Percentiles rank a stretch among this genome's conserved stretches.
phyloP scores from a whole-genome alignment of 1,140 invertebrate genomes.

The Procambarus clarkii region DNA sequence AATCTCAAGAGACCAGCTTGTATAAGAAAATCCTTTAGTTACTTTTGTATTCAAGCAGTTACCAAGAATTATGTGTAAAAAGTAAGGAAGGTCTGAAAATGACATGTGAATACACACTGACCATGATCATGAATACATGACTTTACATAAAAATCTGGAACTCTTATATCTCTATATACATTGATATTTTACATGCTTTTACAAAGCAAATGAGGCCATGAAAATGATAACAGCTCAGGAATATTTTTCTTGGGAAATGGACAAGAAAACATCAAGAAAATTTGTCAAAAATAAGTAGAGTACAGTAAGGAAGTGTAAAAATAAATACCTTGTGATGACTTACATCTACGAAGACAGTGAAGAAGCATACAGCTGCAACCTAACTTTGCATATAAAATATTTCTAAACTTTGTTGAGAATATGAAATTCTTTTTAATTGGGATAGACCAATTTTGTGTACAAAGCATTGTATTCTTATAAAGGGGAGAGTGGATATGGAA shows the following conservation, averaged over 20 bases:
- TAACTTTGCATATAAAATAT: slow-evolving; percentile 39
- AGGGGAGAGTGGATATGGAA: slow-evolving; percentile 31
- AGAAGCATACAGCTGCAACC: slow-evolving; percentile 44
- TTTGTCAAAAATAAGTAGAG: slow-evolving; percentile 26
- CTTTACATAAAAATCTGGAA: slow-evolving; percentile 69
- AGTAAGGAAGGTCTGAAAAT: slow-evolving; percentile 67
- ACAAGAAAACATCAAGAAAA: neutral
- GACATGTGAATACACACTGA: slow-evolving; percentile 67
- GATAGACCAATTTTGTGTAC: slow-evolving; percentile 49
- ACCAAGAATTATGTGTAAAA: slow-evolving; percentile 60
- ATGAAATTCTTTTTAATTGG: slow-evolving; percentile 24
- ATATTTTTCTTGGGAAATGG: slow-evolving; percentile 41
- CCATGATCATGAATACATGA: slow-evolving; percentile 69
- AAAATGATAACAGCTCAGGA: slow-evolving; percentile 58
- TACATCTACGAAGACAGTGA: slow-evolving; percentile 9
- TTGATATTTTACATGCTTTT: slow-evolving; percentile 65
- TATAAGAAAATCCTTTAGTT: slow-evolving; percentile 1
- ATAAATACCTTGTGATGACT: slow-evolving; percentile 51
- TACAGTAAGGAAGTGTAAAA: slow-evolving; percentile 52
- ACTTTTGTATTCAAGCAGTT: slow-evolving; percentile 48
- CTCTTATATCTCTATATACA: slow-evolving; percentile 69
- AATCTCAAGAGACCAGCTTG: slow-evolving; percentile 17
- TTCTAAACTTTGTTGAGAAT: slow-evolving; percentile 19
- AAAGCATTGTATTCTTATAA: slow-evolving; percentile 18
- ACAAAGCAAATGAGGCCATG: slow-evolving; percentile 62